Evolutionary conservation across 2,888 invertebrate species (phyloP).

Genomic region (Lamellibrachia satsuma): DNA sequence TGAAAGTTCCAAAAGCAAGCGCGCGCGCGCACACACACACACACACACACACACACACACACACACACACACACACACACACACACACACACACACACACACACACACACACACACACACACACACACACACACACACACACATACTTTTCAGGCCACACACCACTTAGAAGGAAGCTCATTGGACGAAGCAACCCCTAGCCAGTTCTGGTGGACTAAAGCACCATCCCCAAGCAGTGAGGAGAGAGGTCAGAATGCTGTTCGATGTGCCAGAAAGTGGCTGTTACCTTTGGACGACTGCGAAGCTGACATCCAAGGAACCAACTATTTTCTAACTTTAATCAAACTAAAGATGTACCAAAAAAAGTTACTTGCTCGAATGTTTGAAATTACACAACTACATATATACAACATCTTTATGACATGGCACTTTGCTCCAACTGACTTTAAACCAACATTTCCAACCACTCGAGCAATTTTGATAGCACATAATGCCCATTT

Average conservation of each 20-base stretch:
- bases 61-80: too few relatives aligned
- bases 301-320: neutral
- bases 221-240: neutral
- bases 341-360: neutral
- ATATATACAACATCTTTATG: conserved; percentile 18
- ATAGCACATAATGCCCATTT: conserved; percentile 47
- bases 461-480: conserved; percentile 44
- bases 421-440: conserved; percentile 36
- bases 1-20: too few relatives aligned
- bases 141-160: too few relatives aligned
- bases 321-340: conserved; percentile 21
- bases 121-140: too few relatives aligned
- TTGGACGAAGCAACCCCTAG: neutral
- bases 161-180: too few relatives aligned
- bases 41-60: too few relatives aligned
- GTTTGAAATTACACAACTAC: conserved; percentile 17
- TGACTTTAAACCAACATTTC: conserved; percentile 43
- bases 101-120: too few relatives aligned
- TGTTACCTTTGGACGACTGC: neutral
- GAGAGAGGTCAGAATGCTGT: neutral
- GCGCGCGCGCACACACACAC: too few relatives aligned
- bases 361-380: conserved; percentile 19
- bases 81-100: too few relatives aligned
- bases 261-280: neutral
- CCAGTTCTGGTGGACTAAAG: neutral